Conservation (phyloP, 2,113 vertebrate genomes). For the Eudyptes chrysolophus region DNA sequence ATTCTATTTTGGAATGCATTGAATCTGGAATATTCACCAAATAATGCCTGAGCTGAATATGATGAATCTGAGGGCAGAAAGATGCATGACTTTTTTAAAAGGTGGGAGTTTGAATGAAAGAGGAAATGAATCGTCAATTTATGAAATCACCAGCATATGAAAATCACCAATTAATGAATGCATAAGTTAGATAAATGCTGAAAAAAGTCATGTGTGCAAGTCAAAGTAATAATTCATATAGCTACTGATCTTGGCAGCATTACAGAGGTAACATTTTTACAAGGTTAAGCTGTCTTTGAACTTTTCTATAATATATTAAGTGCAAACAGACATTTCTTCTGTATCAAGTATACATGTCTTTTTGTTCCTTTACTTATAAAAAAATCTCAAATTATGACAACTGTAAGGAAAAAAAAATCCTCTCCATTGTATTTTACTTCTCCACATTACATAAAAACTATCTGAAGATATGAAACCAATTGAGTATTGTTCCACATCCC, state of each 20-base stretch:
- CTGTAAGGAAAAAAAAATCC: not conserved
- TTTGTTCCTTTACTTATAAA: not conserved
- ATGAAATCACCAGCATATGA: not conserved
- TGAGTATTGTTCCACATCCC: not conserved
- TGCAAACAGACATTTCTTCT: conserved; percentile 12
- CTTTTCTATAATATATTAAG: conserved; percentile 36
- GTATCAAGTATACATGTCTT: not conserved
- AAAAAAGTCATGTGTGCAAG: conserved; percentile 12
- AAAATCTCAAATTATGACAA: not conserved
- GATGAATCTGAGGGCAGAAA: not conserved
- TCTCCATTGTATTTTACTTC: not conserved
- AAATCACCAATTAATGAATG: conserved; percentile 33
- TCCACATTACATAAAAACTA: not conserved
- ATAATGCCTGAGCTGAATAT: not conserved
- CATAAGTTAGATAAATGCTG: conserved; percentile 14
- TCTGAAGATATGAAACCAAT: not conserved
- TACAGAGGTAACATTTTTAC: conserved; percentile 56
- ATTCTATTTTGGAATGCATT: not conserved
- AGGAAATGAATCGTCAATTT: conserved; percentile 1
- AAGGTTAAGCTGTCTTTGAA: conserved; percentile 61
- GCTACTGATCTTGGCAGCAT: conserved; percentile 33
- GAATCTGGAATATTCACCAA: not conserved
- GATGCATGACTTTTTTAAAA: not conserved
- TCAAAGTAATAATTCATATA: conserved; percentile 34
- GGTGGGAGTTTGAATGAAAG: not conserved